A percentile compares a stretch with the other conserved stretches of the same genome.
Conservation (phyloP, 1,140 invertebrate species). For the Brachystomella parvula region DNA sequence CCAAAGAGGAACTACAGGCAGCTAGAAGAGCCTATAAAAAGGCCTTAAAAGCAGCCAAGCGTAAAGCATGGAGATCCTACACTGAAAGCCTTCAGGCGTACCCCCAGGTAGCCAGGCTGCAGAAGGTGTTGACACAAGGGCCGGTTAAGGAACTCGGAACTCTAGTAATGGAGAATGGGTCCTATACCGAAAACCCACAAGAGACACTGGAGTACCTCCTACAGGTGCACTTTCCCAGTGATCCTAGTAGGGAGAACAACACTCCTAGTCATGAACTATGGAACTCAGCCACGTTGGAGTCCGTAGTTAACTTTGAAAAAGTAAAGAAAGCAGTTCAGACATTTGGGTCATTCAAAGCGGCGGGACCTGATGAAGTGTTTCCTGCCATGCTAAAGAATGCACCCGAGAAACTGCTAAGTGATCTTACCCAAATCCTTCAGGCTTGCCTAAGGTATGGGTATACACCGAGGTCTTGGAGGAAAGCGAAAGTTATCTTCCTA, state of each 20-base stretch:
- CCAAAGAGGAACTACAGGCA: not conserved
- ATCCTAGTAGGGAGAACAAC: not conserved
- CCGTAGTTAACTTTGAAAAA: not conserved
- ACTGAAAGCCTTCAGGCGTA: not conserved
- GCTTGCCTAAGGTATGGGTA: constrained; percentile 19
- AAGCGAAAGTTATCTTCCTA: constrained; percentile 19
- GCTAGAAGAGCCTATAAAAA: not conserved
- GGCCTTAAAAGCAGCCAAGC: constrained; percentile 6
- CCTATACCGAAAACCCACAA: not conserved
- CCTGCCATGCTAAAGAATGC: constrained; percentile 8
- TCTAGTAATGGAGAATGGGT: not conserved
- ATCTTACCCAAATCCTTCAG: not conserved
- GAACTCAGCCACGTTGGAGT: not conserved
- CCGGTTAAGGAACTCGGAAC: not conserved
- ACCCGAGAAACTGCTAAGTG: not conserved
- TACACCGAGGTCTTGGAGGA: constrained; percentile 8
- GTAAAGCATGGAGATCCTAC: constrained; percentile 8
- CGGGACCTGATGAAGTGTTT: constrained; percentile 23
- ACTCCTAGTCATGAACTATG: not conserved
- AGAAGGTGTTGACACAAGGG: too few species aligned
- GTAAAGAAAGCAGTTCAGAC: constrained; percentile 14
- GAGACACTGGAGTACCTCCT: not conserved
- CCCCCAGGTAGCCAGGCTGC: not conserved
- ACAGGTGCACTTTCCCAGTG: constrained; percentile 1
- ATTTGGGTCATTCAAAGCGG: constrained; percentile 17